Base-by-base conservation (phyloP, 2,113 vertebrate species). In the Sus scrofa region DNA sequence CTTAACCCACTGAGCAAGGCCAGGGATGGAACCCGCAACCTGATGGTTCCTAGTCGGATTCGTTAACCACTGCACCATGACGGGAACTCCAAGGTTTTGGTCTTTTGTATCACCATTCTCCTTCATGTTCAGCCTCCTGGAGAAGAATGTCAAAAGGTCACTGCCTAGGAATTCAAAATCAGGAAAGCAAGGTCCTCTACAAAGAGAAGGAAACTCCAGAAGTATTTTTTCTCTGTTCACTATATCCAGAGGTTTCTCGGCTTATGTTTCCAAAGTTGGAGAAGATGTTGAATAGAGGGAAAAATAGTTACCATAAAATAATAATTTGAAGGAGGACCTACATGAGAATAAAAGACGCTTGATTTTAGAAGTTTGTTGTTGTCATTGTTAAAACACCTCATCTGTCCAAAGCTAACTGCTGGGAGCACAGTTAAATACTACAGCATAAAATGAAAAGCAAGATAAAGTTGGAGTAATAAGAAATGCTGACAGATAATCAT, bases 391-490 rank as follows among this genome's bases (percentile, higher is more conserved):
- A 94, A 91, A 74, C 9, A 91, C 32, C 13, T 84, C 11, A 96
- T 86, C 75, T 52, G 62, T 90, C 6, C 60, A 75, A 96, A 97
- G 96, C 50, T 97, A 70, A 95, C 77, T 97, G 97, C 81, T 13
- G 95, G 86, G 86, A 92, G 10, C 56, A 95, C 58, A 96, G 78
- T 67, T 62, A 97, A 94, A 89, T 92, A 89, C 73, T 96, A 77
- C 50, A 89, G 77, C 54, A 81, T 97, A 78, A 97, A 89, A 98
- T 95, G 74, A 96, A 98, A 94, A 97, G 96, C 60, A 95, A 58
- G 15, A 97, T 92, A 73, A 95, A 96, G 77, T 89, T 92, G 92
- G 68, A 89, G 11, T 97, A 96, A 97, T 84, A 95, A 88, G 52
- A 87, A 70, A 54, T 96, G 74, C 87, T 96, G 77, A 86, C 81